Evolutionary conservation across 2,888 invertebrate genomes (phyloP).

Genomic region (Chrysolina haemoptera): DNA sequence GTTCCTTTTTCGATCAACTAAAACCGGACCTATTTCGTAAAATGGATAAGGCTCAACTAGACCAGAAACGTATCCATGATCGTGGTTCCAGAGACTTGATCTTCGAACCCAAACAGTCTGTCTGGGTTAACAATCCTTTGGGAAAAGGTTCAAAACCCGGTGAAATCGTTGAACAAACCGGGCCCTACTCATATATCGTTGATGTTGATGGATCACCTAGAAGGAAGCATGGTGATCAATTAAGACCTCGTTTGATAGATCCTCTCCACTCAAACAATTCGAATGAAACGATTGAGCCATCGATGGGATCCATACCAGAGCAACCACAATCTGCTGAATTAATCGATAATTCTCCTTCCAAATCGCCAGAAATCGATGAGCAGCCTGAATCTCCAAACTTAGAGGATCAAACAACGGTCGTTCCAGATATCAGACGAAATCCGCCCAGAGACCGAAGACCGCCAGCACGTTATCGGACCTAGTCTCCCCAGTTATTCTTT

Average conservation of each 20-base stretch:
- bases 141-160: conserved; percentile 29
- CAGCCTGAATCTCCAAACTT: too few species aligned
- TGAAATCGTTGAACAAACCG: conserved; percentile 26
- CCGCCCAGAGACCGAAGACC: too few species aligned
- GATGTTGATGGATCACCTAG: neutral
- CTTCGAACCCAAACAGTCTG: conserved; percentile 18
- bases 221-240: neutral
- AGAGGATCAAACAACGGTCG: too few species aligned
- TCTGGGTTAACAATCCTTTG: conserved; percentile 35
- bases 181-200: neutral
- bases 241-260: neutral
- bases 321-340: too few species aligned
- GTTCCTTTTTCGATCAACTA: conserved; percentile 32
- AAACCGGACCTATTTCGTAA: conserved; percentile 28
- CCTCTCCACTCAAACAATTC: too few species aligned
- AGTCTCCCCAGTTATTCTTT: too few species aligned
- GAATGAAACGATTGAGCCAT: too few species aligned
- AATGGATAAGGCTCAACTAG: conserved; percentile 28
- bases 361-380: too few species aligned
- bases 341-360: too few species aligned
- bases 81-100: conserved; percentile 2
- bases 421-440: too few species aligned
- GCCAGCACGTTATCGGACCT: too few species aligned
- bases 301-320: too few species aligned
- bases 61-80: conserved; percentile 29